A percentile compares a stretch with the other conserved stretches of the same genome.
phyloP scores from a whole-genome alignment of 2,113 vertebrate species.

The Apodemus sylvaticus region DNA sequence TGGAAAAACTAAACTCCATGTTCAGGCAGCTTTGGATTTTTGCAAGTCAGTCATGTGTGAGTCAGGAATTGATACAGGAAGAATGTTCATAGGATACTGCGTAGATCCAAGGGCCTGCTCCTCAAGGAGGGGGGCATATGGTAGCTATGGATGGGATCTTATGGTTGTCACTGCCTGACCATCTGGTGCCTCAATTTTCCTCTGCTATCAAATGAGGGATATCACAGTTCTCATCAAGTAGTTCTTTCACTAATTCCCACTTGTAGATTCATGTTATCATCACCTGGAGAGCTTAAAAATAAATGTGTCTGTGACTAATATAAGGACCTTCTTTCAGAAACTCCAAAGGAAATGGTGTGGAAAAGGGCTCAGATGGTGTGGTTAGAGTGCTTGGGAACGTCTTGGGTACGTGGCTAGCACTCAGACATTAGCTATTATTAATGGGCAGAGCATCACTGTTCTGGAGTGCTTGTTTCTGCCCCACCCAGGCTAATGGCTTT shows the following conservation, averaged over 20 bases:
- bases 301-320: background rate
- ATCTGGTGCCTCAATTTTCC: constrained; percentile 16
- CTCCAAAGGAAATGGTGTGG: constrained; percentile 36
- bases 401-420: background rate
- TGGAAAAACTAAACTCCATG: background rate
- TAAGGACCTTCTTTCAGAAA: constrained; percentile 19
- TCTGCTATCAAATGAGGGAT: background rate
- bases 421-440: constrained; percentile 59
- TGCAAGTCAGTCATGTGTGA: constrained; percentile 11
- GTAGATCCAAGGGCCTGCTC: background rate
- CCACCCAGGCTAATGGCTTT: constrained; percentile 46
- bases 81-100: background rate
- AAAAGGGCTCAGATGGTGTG: constrained; percentile 39
- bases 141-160: background rate
- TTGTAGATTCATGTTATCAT: background rate
- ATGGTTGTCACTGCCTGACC: background rate
- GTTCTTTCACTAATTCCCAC: background rate
- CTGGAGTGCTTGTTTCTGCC: constrained; percentile 3
- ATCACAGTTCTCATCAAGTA: background rate
- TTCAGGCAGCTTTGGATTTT: background rate
- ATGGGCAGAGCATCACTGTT: constrained; percentile 58
- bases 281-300: background rate
- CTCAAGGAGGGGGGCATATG: background rate
- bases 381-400: constrained; percentile 27
- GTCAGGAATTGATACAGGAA: background rate